Evolutionary conservation across 2,113 vertebrate genomes (phyloP).

Genomic region (Sula dactylatra): DNA sequence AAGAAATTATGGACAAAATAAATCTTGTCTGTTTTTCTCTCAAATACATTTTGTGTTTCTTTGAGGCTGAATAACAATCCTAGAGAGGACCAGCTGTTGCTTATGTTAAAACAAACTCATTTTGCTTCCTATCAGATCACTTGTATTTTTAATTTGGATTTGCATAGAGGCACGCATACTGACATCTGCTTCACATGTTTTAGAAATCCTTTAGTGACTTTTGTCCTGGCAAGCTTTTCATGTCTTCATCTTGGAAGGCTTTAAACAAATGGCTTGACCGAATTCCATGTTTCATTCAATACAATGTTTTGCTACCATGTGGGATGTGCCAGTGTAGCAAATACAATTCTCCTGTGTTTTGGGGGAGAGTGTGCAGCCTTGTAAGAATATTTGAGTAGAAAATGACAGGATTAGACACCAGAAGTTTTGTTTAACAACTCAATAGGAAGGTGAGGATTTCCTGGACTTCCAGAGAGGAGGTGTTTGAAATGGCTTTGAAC

Average conservation of each 20-base stretch:
- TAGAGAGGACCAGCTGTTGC: conserved; percentile 28
- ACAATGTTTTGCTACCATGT: not conserved
- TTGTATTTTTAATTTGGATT: conserved; percentile 2
- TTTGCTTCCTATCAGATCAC: conserved; percentile 12
- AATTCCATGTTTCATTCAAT: not conserved
- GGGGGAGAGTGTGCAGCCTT: not conserved
- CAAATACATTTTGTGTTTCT: not conserved
- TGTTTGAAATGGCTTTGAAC: not conserved
- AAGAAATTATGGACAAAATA: not conserved
- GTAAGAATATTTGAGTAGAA: not conserved
- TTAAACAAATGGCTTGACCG: not conserved
- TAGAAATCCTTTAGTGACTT: not conserved
- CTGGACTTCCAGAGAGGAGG: not conserved
- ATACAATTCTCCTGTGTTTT: not conserved
- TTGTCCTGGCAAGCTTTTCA: not conserved
- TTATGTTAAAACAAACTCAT: conserved; percentile 27
- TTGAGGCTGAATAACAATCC: conserved; percentile 7
- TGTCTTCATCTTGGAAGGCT: not conserved
- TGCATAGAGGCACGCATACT: not conserved
- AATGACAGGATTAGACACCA: not conserved
- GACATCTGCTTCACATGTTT: not conserved
- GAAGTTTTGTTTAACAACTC: not conserved
- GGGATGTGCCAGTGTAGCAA: not conserved
- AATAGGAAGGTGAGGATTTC: not conserved
- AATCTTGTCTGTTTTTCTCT: not conserved